These are phyloP conservation scores for Nycteola revayana DNA, from an alignment of 2,888 invertebrate species.

Conservation along the genomic window DNA sequence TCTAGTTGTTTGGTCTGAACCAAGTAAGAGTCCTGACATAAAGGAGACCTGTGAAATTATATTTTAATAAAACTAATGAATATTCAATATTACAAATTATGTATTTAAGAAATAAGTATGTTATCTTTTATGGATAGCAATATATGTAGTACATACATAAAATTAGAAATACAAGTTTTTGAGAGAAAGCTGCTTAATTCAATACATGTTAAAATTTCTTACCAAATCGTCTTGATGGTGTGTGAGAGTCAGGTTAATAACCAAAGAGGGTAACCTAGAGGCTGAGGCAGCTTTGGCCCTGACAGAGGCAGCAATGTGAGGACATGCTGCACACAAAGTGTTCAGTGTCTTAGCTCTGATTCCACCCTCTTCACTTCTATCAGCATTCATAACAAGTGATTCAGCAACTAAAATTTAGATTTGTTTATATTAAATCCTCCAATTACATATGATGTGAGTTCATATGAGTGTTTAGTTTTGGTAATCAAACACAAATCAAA, in stretches of 20 bases:
- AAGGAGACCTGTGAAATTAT: slow-evolving; percentile 85
- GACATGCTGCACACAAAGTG: slow-evolving; percentile 94
- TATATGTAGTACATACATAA: too few species aligned
- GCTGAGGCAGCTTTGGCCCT: slow-evolving; percentile 94
- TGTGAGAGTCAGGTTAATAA: slow-evolving; percentile 90
- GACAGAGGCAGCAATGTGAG: slow-evolving; percentile 91
- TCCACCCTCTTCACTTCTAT: slow-evolving; percentile 93
- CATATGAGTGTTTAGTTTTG: too few species aligned
- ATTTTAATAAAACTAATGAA: background rate
- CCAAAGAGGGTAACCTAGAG: slow-evolving; percentile 94
- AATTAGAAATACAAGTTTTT: too few species aligned
- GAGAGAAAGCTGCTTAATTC: too few species aligned
- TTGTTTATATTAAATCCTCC: too few species aligned
- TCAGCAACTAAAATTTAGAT: slow-evolving; percentile 90
- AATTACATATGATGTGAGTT: too few species aligned
- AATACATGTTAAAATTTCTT: slow-evolving; percentile 31
- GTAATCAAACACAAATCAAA: too few species aligned
- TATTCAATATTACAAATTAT: too few species aligned
- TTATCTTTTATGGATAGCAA: too few species aligned
- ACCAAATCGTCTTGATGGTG: slow-evolving; percentile 83
- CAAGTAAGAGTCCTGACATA: slow-evolving; percentile 93
- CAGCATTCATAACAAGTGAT: slow-evolving; percentile 92
- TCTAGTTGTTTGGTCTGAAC: slow-evolving; percentile 93
- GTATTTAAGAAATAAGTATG: too few species aligned
- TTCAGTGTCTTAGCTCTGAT: slow-evolving; percentile 91